Evolutionary conservation across 2,797 vertebrate species (phyloP), one percentile per base, ranked within the genome.

Genomic region (Onychomys arenicola): DNA sequence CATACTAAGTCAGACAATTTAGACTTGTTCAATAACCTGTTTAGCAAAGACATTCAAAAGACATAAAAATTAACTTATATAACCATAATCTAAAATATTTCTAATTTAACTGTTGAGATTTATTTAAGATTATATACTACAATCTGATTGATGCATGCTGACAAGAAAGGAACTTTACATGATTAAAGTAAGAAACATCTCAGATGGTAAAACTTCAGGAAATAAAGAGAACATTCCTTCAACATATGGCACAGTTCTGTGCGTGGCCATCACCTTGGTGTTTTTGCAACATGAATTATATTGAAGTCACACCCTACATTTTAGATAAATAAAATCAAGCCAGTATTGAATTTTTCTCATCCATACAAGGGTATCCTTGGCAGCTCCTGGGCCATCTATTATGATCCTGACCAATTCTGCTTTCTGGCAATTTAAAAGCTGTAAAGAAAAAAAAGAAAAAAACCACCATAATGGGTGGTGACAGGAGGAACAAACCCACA

Each of bases 401-500:
- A 98, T 89, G 96, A 97, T 97, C 95, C 96, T 96, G 95, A 97
- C 97, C 97, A 97, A 96, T 97, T 97, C 96, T 82, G 97, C 95
- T 97, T 96, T 90, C 63, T 92, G 77, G 97, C 97, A 97, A 98
- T 98, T 97, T 98, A 98, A 98, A 98, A 97, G 97, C 97, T 98
- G 96, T 98, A 73, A 94, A 29, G 13, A 5, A 80, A 82, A 83
- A 63, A 83, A 84, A 96, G 97, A 98, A 98, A 97, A 96, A 97
- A 27, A 97, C 75, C 85, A 69, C 14, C 14, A 96, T 96, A 98
- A 98, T 96, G 85, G 96, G 96, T 93, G 93, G 98, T 96, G 97
- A 98, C 97, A 98, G 94, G 95, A 97, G 97, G 98, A 98, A 98
- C 98, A 98, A 98, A 98, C 97, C 94, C 95, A 95, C 88, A 97